A percentile compares a stretch with the other conserved stretches of the same genome.
These are phyloP conservation scores for Dryas iulia DNA, from an alignment of 1,140 invertebrate genomes.

Conservation along the genomic window DNA sequence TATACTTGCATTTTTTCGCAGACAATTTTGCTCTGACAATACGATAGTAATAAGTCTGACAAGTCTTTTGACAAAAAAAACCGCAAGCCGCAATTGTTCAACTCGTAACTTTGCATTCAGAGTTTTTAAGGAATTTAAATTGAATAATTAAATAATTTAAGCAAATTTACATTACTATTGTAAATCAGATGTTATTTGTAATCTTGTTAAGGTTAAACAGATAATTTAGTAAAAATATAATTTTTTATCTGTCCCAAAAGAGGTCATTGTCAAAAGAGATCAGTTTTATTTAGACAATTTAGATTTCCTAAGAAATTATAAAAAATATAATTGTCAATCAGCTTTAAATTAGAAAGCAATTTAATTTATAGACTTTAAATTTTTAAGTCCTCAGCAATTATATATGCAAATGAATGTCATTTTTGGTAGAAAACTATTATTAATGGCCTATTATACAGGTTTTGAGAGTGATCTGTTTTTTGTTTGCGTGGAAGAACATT, in stretches of 20 bases:
- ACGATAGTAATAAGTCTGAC: background rate
- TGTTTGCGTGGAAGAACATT: too few relatives aligned
- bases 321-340: background rate
- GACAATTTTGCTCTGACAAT: background rate
- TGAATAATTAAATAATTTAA: background rate
- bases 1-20: background rate
- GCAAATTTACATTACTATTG: background rate
- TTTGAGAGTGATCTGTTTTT: background rate
- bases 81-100: background rate
- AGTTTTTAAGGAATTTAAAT: background rate
- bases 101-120: background rate
- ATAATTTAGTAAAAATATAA: background rate
- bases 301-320: background rate
- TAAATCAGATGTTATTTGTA: background rate
- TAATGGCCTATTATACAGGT: background rate
- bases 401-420: background rate
- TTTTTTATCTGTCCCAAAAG: background rate
- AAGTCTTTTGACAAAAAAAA: background rate
- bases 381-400: background rate
- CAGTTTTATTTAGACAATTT: background rate
- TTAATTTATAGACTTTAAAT: background rate
- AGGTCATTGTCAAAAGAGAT: slow-evolving; percentile 1
- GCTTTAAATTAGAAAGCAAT: background rate
- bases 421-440: background rate
- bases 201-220: background rate